Evolutionary conservation across 2,888 invertebrate genomes (phyloP), one percentile per base, ranked within the genome.

Genomic region (Gortyna flavago): DNA sequence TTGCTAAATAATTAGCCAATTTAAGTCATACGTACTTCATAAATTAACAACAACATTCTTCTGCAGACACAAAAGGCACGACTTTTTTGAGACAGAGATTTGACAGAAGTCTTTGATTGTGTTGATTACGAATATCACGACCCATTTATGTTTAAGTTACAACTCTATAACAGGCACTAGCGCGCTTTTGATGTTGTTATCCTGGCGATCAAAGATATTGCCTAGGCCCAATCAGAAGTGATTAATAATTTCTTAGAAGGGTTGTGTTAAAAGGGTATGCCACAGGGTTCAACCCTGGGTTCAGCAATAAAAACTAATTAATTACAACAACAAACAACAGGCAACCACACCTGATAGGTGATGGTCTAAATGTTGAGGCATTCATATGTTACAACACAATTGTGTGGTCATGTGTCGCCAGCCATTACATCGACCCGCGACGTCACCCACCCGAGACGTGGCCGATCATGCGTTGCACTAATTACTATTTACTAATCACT

Each of bases 401-500:
- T 81, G 71, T 75, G 77, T 75, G 77, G 86, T 76, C 71, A 62
- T 77, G 69, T 78, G 79, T 75, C 74, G 62, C 62, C 61, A 41
- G 73, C 11, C 35, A 72, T 83, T 74, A 74, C 72, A 51, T 35
- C 71, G 72, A 61, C 81, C 77, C 66, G 54, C 65, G 65, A 38
- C 81, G 51, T 66, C 72, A 65, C 59, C 67, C 79, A 62, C 67
- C 75, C 78, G 68, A 54, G 77, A 74, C 85, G 75, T 65, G 48
- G 32, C 59, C 79, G 62, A 83, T 87, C 81, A 87, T 72, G 86
- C 88, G 80, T 78, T n/a, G 57, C 83, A 62, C 72, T 81, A 81
- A 83, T 89, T 81, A 83, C 78, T 85, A 80, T 80, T 81, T 79
- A 87, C 82, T 83, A 89, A 88, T 88, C 81, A 85, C 67, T 72